phyloP scores from a whole-genome alignment of 2,888 invertebrate genomes.

The Altica lythri region DNA sequence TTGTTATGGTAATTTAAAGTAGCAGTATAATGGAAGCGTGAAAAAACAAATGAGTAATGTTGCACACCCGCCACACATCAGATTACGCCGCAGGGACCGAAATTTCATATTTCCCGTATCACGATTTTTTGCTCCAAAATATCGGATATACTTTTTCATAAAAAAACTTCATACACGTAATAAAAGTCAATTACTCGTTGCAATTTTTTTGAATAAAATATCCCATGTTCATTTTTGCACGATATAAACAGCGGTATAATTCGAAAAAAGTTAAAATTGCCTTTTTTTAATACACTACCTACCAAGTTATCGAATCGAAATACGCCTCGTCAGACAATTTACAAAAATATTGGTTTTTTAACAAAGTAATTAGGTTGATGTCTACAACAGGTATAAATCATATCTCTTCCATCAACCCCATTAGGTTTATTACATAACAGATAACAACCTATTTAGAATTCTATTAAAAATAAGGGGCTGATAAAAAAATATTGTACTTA shows the following conservation, averaged over 20 bases:
- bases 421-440: too few species aligned
- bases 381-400: too few species aligned
- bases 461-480: too few species aligned
- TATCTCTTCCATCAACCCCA: too few species aligned
- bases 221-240: not conserved
- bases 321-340: too few species aligned
- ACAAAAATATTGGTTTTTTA: too few species aligned
- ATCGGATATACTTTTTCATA: not conserved
- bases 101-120: slow-evolving; percentile 14
- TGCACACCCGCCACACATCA: slow-evolving; percentile 12
- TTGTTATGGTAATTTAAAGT: slow-evolving; percentile 8
- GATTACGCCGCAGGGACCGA: slow-evolving; percentile 13
- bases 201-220: slow-evolving; percentile 11
- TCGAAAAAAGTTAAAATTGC: slow-evolving; percentile 1
- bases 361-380: too few species aligned
- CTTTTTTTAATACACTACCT: too few species aligned
- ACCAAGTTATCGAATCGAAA: too few species aligned
- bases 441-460: too few species aligned
- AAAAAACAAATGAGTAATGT: slow-evolving; percentile 14
- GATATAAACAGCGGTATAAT: not conserved
- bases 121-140: slow-evolving; percentile 4
- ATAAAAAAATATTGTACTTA: too few species aligned
- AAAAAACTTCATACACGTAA: slow-evolving; percentile 4
- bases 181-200: slow-evolving; percentile 8
- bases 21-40: slow-evolving; percentile 7